These are phyloP conservation scores for Cydia splendana DNA, from an alignment of 1,140 invertebrate genomes.

Conservation along the genomic window DNA sequence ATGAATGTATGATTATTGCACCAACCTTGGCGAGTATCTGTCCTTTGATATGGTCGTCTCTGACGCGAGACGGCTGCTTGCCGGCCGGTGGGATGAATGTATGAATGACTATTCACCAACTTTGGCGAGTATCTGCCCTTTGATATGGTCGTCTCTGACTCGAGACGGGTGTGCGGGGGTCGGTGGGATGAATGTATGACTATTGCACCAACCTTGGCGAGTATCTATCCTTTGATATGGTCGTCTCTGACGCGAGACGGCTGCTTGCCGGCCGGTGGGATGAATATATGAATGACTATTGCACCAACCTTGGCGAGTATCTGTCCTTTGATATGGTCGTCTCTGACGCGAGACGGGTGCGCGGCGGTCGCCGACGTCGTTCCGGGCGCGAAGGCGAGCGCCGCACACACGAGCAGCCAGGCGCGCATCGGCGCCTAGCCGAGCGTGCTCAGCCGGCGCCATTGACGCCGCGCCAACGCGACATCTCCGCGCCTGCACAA, in stretches of 20 bases:
- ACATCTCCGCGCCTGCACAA: conserved; percentile 63
- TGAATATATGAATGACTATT: no score
- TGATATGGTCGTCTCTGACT: conserved; percentile 62
- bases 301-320: conserved; percentile 65
- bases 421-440: conserved; percentile 75
- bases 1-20: conserved; percentile 65
- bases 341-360: conserved; percentile 42
- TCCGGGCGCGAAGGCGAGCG: conserved; percentile 70
- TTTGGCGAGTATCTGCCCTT: conserved; percentile 71
- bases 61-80: conserved; percentile 42
- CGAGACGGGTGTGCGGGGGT: conserved; percentile 47
- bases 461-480: conserved; percentile 61
- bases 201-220: conserved; percentile 54
- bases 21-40: conserved; percentile 61
- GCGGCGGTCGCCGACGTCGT: conserved; percentile 61
- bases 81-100: conserved; percentile 57
- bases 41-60: conserved; percentile 65
- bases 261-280: conserved; percentile 42
- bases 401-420: conserved; percentile 72
- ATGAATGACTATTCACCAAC: conserved; percentile 51
- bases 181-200: conserved; percentile 37
- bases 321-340: conserved; percentile 69
- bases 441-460: conserved; percentile 66
- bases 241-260: conserved; percentile 47
- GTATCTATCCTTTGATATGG: conserved; percentile 70